Evolutionary conservation across 2,113 vertebrate species (phyloP).

Genomic region (Potamarius usumacintae): DNA sequence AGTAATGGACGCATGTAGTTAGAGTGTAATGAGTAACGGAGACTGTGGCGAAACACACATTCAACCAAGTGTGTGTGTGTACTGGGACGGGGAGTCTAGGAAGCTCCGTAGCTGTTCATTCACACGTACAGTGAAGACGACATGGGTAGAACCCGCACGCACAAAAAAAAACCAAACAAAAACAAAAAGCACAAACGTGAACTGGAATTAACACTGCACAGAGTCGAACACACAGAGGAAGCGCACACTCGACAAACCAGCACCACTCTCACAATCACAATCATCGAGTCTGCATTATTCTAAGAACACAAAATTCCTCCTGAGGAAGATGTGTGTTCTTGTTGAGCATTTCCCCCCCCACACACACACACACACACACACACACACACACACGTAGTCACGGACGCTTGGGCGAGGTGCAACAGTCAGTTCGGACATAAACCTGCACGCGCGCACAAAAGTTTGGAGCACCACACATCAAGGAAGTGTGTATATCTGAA

Average conservation of each 20-base stretch:
- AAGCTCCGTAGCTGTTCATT: not conserved
- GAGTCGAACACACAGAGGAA: not conserved
- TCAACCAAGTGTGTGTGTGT: not conserved
- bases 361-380: not conserved
- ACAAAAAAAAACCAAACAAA: not conserved
- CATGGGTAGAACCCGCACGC: not conserved
- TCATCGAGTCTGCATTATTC: not conserved
- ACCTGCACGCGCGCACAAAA: not conserved
- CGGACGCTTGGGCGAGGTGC: slow-evolving; percentile 15
- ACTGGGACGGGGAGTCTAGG: not conserved
- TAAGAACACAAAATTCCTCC: not conserved
- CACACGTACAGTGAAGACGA: not conserved
- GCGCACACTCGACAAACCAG: not conserved
- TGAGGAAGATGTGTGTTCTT: not conserved
- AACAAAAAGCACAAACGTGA: not conserved
- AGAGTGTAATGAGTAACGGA: slow-evolving; percentile 24
- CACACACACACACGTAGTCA: not conserved
- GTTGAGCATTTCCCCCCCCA: not conserved
- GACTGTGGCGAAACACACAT: not conserved
- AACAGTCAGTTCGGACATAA: not conserved
- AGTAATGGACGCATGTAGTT: not conserved
- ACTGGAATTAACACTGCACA: slow-evolving; percentile 21
- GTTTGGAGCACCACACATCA: slow-evolving; percentile 30
- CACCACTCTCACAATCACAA: not conserved
- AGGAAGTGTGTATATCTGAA: not conserved